phyloP scores from a whole-genome alignment of 2,797 vertebrate species.

The Salarias fasciatus region DNA sequence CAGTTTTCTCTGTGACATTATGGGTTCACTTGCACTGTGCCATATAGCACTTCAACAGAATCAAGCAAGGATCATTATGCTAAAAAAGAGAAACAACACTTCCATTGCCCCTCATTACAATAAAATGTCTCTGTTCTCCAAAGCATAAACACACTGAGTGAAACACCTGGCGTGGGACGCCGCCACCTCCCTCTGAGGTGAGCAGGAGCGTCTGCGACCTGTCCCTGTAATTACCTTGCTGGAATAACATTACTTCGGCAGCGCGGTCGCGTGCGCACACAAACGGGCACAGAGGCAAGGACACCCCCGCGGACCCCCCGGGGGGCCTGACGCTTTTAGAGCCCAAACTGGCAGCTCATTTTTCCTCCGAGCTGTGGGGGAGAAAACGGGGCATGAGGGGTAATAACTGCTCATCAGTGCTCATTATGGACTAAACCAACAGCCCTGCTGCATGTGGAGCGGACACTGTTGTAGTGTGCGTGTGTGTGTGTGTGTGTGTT shows the following conservation, averaged over 20 bases:
- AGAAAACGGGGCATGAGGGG: slow-evolving; percentile 4
- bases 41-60: no score
- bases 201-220: slow-evolving; percentile 33
- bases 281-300: slow-evolving; percentile 27
- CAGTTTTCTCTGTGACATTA: no score
- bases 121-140: background rate
- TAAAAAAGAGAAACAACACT: no score
- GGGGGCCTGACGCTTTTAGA: slow-evolving; percentile 31
- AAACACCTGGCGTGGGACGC: slow-evolving; percentile 13
- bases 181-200: slow-evolving; percentile 25
- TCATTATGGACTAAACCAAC: slow-evolving; percentile 30
- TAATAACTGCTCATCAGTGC: slow-evolving; percentile 32
- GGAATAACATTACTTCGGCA: slow-evolving; percentile 55
- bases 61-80: no score
- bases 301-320: slow-evolving; percentile 6
- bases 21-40: no score
- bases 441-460: slow-evolving; percentile 13
- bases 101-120: no score
- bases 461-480: background rate
- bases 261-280: slow-evolving; percentile 4
- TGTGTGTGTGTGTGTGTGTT: slow-evolving; percentile 1
- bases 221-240: slow-evolving; percentile 55
- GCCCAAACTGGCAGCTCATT: slow-evolving; percentile 46
- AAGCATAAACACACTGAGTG: slow-evolving; percentile 17
- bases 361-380: slow-evolving; percentile 29